Conservation (phyloP, 2,113 vertebrate genomes). For the Sclerurus mexicanus region DNA sequence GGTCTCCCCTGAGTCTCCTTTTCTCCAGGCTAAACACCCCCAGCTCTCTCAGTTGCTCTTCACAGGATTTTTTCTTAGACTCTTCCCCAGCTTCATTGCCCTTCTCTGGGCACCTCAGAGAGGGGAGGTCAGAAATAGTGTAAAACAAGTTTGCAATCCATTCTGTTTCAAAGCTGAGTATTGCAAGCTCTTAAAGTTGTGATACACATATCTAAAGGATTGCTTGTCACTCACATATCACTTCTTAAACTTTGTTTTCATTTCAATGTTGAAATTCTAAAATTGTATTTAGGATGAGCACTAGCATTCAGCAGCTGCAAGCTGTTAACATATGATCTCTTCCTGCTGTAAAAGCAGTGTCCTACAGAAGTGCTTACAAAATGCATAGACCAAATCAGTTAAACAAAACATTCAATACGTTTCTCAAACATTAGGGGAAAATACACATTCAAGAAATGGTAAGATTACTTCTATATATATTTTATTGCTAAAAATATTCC, state of each 20-base stretch:
- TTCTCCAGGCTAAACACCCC: not conserved
- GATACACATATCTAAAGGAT: not conserved
- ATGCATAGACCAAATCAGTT: not conserved
- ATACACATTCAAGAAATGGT: not conserved
- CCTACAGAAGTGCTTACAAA: not conserved
- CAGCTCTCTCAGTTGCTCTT: not conserved
- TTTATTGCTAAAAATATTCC: not conserved
- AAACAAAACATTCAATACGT: not conserved
- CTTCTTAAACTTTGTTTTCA: not conserved
- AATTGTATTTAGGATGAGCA: not conserved
- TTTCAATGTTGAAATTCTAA: not conserved
- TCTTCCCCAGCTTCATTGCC: not conserved
- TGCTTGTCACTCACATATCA: not conserved
- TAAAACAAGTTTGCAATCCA: not conserved
- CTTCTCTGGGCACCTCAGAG: not conserved
- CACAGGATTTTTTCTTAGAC: rapidly evolving
- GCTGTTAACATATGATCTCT: slow-evolving; percentile 35
- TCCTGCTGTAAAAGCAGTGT: slow-evolving; percentile 30
- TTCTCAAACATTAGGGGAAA: not conserved
- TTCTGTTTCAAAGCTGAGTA: not conserved
- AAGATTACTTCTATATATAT: not conserved
- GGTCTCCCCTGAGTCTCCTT: not conserved
- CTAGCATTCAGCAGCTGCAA: slow-evolving; percentile 10
- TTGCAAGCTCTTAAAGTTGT: not conserved
- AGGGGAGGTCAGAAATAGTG: not conserved